Evolutionary conservation across 2,113 vertebrate species (phyloP).

Genomic region (Amia ocellicauda): DNA sequence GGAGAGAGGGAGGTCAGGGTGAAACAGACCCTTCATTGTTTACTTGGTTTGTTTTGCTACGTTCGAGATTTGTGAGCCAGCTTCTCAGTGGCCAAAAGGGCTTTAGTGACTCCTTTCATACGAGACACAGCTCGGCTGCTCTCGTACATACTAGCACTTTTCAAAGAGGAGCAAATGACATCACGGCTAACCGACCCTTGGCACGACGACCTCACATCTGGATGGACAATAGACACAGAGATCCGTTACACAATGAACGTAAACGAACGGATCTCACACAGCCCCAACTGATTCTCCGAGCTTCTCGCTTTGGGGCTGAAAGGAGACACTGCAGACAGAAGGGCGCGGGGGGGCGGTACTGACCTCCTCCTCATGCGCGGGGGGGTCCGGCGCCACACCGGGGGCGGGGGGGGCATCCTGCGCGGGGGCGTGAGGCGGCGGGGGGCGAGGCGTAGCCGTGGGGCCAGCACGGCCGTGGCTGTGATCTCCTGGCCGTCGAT

Average conservation of each 20-base stretch:
- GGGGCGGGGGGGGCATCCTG: constrained; percentile 86
- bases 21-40: too few relatives aligned
- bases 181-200: too few relatives aligned
- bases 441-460: constrained; percentile 68
- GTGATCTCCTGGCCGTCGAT: constrained; percentile 97
- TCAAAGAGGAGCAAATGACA: too few relatives aligned
- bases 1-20: background rate
- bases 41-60: too few relatives aligned
- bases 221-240: background rate
- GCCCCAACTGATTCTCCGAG: too few relatives aligned
- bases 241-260: background rate
- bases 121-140: too few relatives aligned
- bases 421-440: constrained; percentile 84
- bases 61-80: too few relatives aligned
- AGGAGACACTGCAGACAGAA: constrained; percentile 90
- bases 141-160: too few relatives aligned
- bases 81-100: too few relatives aligned
- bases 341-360: constrained; percentile 72
- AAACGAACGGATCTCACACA: too few relatives aligned
- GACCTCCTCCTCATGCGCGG: constrained; percentile 93
- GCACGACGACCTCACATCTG: too few relatives aligned
- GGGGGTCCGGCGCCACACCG: constrained; percentile 90
- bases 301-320: constrained; percentile 91
- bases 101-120: too few relatives aligned
- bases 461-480: constrained; percentile 84